Percentiles rank a stretch among this genome's conserved stretches.
Evolutionary conservation across 2,797 vertebrate species (phyloP).

Genomic region (Gallinago solitaria): DNA sequence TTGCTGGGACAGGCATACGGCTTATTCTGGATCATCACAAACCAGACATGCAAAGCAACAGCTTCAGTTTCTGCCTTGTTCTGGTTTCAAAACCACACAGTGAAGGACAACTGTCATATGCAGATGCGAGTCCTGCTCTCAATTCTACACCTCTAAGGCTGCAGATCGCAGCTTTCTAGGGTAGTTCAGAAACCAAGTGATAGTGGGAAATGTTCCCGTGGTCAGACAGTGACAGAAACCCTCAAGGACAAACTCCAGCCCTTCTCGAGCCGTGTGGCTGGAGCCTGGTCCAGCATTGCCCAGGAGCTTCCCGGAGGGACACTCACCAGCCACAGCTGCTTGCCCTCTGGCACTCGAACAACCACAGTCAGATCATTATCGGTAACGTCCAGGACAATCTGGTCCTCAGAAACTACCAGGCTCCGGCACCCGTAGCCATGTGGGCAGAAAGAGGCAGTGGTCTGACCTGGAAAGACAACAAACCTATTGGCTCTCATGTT

Average conservation of each 20-base stretch:
- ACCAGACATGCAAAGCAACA: background rate
- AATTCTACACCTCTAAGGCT: background rate
- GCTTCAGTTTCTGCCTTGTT: background rate
- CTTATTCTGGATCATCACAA: background rate
- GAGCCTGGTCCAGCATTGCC: background rate
- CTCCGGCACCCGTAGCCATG: conserved; percentile 91
- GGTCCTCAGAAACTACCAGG: conserved; percentile 88
- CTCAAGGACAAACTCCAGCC: background rate
- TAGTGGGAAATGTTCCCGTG: accelerated
- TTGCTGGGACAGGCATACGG: background rate
- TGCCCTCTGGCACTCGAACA: conserved; percentile 85
- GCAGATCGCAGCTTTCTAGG: background rate
- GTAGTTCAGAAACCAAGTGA: background rate
- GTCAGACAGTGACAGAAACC: background rate
- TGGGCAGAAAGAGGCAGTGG: conserved; percentile 91
- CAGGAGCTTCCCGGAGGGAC: background rate
- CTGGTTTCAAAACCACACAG: background rate
- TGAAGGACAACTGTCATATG: background rate
- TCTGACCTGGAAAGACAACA: conserved; percentile 78
- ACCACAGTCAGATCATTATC: conserved; percentile 88
- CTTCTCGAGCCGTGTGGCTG: background rate
- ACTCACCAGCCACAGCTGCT: conserved; percentile 92
- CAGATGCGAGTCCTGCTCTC: background rate
- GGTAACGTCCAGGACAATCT: conserved; percentile 88
- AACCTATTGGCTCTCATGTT: accelerated